These are phyloP conservation scores for Harpagifer antarcticus DNA, from an alignment of 2,797 vertebrate genomes.

Conservation along the genomic window DNA sequence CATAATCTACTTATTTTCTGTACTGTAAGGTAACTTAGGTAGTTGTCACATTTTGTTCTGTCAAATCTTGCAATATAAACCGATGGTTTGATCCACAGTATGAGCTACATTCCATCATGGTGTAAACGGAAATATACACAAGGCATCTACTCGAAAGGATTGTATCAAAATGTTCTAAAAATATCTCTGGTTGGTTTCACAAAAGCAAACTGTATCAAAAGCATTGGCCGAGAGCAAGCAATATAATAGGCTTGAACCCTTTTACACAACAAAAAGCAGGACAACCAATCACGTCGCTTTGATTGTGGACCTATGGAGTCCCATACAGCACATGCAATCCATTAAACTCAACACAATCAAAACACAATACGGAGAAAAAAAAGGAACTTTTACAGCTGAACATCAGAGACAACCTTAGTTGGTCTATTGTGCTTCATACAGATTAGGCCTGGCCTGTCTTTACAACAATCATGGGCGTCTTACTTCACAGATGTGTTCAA, in stretches of 20 bases:
- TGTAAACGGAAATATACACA: conserved; percentile 84
- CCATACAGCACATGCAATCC: conserved; percentile 86
- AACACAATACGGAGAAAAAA: conserved; percentile 77
- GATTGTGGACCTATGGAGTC: conserved; percentile 82
- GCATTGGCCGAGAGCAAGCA: conserved; percentile 84
- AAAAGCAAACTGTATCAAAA: conserved; percentile 88
- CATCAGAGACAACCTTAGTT: conserved; percentile 82
- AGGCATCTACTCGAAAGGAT: conserved; percentile 86
- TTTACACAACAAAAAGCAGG: conserved; percentile 83
- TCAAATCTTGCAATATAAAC: conserved; percentile 82
- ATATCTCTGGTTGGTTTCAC: conserved; percentile 87
- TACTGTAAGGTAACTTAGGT: conserved; percentile 82
- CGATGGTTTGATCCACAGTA: conserved; percentile 82
- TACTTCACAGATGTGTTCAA: conserved; percentile 74
- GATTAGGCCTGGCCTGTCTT: conserved; percentile 79
- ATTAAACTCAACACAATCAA: conserved; percentile 84
- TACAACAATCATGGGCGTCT: conserved; percentile 81
- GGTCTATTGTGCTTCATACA: conserved; percentile 85
- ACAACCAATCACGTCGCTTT: conserved; percentile 84
- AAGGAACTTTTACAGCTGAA: conserved; percentile 79
- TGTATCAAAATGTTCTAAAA: conserved; percentile 88
- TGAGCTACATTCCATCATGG: conserved; percentile 86
- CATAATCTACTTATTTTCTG: conserved; percentile 66
- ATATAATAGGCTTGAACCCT: conserved; percentile 79
- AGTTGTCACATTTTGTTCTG: conserved; percentile 81